Evolutionary conservation across 2,113 vertebrate species (phyloP).

Genomic region (Leiothrix lutea): DNA sequence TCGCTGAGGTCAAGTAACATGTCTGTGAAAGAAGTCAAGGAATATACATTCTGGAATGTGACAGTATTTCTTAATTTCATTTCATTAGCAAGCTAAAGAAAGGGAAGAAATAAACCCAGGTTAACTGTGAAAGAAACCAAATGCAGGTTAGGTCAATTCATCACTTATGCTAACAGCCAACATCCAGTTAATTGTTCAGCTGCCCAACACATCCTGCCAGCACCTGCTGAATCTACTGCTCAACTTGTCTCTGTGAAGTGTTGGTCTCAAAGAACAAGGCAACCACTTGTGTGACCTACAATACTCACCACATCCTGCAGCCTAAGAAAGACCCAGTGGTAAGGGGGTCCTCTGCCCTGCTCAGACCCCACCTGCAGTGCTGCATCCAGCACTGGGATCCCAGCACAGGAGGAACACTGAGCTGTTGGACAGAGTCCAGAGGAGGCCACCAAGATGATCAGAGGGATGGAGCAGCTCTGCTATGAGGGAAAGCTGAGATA

Average conservation of each 20-base stretch:
- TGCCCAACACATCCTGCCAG: background rate
- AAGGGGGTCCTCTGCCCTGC: background rate
- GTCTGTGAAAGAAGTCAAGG: constrained; percentile 82
- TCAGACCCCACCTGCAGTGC: background rate
- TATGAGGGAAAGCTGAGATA: background rate
- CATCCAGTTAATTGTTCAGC: background rate
- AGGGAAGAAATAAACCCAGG: background rate
- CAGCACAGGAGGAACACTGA: background rate
- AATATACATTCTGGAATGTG: background rate
- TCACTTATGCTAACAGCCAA: background rate
- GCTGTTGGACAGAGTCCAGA: background rate
- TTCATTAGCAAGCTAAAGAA: background rate
- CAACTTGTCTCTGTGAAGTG: background rate
- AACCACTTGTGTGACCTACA: background rate
- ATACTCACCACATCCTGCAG: background rate
- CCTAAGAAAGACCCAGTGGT: background rate
- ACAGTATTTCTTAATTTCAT: background rate
- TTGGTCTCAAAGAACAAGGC: background rate
- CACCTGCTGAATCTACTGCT: background rate
- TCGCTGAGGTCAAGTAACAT: constrained; percentile 98
- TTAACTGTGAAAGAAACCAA: background rate
- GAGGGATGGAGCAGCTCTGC: background rate
- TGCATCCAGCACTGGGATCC: background rate
- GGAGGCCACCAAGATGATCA: background rate
- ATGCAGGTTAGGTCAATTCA: background rate